Base-by-base conservation (phyloP, 2,113 vertebrate genomes). In the Penelope pileata region DNA sequence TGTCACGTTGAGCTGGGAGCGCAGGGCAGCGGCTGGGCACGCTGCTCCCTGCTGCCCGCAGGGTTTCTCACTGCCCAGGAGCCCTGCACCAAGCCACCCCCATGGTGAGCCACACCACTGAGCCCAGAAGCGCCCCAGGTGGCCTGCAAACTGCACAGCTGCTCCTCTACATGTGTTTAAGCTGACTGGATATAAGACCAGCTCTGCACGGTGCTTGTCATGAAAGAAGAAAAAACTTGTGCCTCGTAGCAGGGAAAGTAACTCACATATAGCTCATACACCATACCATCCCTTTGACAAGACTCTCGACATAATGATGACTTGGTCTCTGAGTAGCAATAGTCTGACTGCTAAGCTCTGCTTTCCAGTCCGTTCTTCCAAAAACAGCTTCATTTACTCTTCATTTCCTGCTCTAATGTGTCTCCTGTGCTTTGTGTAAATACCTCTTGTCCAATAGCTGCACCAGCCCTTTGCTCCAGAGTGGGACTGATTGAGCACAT, bases 401-500 rank as follows among this genome's bases (percentile, higher is more conserved):
- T 38, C 59, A 45, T 67, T 82, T 95, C 80, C 73, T 91, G 70
- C 58, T 91, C 18, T 54, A 17, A 58, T 0, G 0, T 4, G 2
- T 48, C 59, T 84, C 24, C 47, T 22, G 34, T 36, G 30, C 51
- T 87, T 59, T 80, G 26, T 78, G 47, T 30, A 70, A 83, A 74
- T 26, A 47, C 7, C 8, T 4, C 26, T 58, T 45, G 45, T 78
- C 79, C 62, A 42, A 21, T 32, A 81, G 77, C 56, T 67, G 59
- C 53, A 12, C 38, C 10, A 34, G 14, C 17, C 34, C 70, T 83
- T 73, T 21, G 26, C 45, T 86, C 60, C 34, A 51, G 54, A 63
- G 51, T 26, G 29, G 50, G 22, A 26, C 29, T n/a, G 14, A 68
- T 5, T 0, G 0, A 72, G 66, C 12, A 47, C 6, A 14, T 45